These are phyloP conservation scores for Acipenser transmontanus DNA, from an alignment of 2,797 vertebrate genomes.

Conservation along the genomic window DNA sequence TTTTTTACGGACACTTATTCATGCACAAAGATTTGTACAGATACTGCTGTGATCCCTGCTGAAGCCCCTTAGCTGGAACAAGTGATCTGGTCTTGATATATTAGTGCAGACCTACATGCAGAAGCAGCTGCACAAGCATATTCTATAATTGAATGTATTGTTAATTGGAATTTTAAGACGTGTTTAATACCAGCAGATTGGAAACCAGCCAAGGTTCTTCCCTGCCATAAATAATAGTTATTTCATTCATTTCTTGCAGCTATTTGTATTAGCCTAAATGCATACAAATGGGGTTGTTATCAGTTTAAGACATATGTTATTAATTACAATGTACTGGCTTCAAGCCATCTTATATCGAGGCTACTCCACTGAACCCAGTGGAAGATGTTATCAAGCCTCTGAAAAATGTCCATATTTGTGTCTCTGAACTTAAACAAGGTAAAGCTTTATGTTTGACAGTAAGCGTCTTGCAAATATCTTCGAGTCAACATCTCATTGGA, in stretches of 20 bases:
- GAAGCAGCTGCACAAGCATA: slow-evolving; percentile 33
- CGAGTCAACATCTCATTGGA: too few relatives aligned
- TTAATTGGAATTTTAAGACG: slow-evolving; percentile 42
- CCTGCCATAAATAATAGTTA: slow-evolving; percentile 30
- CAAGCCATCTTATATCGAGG: slow-evolving; percentile 39
- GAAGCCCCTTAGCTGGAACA: slow-evolving; percentile 3
- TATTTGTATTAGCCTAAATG: slow-evolving; percentile 51
- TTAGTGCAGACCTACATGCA: slow-evolving; percentile 9
- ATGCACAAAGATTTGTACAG: too few relatives aligned
- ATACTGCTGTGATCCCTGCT: too few relatives aligned
- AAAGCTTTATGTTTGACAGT: neutral
- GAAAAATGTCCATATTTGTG: slow-evolving; percentile 6
- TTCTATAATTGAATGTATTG: slow-evolving; percentile 34
- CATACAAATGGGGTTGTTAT: slow-evolving; percentile 66
- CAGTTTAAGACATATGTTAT: slow-evolving; percentile 58
- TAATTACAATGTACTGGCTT: slow-evolving; percentile 63
- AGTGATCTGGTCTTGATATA: slow-evolving; percentile 4
- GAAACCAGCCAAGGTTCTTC: slow-evolving; percentile 31
- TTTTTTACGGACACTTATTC: too few relatives aligned
- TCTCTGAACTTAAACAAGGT: neutral
- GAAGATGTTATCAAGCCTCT: slow-evolving; percentile 3
- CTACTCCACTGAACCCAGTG: neutral
- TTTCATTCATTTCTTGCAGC: slow-evolving; percentile 61
- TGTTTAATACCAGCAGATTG: slow-evolving; percentile 35
- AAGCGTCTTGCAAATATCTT: too few relatives aligned